These are phyloP conservation scores for Rhinogobio ventralis DNA, from an alignment of 2,797 vertebrate genomes.

Conservation along the genomic window DNA sequence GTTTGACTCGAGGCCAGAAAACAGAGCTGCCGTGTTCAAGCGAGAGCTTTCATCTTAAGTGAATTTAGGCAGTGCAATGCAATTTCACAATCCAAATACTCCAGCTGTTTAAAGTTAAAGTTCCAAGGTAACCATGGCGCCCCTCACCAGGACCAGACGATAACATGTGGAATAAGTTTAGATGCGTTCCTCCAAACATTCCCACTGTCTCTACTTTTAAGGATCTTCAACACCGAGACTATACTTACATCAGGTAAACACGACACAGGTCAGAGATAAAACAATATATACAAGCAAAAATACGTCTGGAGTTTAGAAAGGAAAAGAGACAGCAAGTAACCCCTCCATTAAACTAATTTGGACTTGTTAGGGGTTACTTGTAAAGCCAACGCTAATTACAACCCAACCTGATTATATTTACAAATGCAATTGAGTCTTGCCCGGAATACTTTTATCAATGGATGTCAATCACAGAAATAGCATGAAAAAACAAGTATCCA, in stretches of 20 bases:
- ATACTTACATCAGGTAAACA: conserved; percentile 86
- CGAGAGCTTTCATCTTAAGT: conserved; percentile 82
- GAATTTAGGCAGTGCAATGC: conserved; percentile 77
- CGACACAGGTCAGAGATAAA: conserved; percentile 85
- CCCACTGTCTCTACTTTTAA: conserved; percentile 82
- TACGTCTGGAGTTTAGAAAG: conserved; percentile 37
- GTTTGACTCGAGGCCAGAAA: conserved; percentile 82
- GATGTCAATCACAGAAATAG: conserved; percentile 55
- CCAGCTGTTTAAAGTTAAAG: conserved; percentile 90
- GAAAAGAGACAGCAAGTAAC: conserved; percentile 54
- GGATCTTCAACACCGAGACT: conserved; percentile 80
- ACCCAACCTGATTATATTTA: conserved; percentile 63
- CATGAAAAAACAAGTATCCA: conserved; percentile 51
- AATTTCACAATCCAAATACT: conserved; percentile 88
- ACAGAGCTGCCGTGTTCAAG: conserved; percentile 81
- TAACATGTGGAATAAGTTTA: conserved; percentile 89
- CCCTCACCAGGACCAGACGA: conserved; percentile 79
- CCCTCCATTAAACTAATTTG: conserved; percentile 60
- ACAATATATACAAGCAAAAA: conserved; percentile 79
- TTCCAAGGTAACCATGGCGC: conserved; percentile 88
- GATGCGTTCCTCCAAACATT: conserved; percentile 78
- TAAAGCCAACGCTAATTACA: conserved; percentile 60
- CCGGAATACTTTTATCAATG: conserved; percentile 47
- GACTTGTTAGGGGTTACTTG: conserved; percentile 63
- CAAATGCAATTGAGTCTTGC: conserved; percentile 55